Evolutionary conservation across 2,113 vertebrate species (phyloP).

Genomic region (Lontra canadensis): DNA sequence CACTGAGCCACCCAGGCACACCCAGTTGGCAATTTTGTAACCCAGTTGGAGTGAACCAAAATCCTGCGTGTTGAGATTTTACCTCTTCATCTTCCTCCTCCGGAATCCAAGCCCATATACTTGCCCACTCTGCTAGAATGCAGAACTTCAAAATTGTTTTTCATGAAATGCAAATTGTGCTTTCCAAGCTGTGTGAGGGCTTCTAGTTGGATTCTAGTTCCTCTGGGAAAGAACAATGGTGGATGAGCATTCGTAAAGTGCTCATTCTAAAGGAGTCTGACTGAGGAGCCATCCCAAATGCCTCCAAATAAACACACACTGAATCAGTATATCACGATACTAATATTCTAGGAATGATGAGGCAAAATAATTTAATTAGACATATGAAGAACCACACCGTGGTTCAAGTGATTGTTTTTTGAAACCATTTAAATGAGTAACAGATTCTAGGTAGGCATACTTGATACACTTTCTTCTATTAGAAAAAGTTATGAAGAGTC

Average conservation of each 20-base stretch:
- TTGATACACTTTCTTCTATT: background rate
- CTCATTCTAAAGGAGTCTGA: background rate
- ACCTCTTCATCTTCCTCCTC: background rate
- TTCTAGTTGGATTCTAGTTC: background rate
- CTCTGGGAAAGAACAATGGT: conserved; percentile 8
- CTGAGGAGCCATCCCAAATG: background rate
- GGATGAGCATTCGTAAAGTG: background rate
- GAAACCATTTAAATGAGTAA: background rate
- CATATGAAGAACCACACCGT: background rate
- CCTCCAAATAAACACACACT: background rate
- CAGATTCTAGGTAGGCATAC: background rate
- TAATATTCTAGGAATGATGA: background rate
- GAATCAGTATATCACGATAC: background rate
- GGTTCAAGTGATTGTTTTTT: background rate
- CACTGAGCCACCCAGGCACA: no score
- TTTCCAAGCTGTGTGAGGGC: conserved; percentile 5
- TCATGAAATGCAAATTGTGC: background rate
- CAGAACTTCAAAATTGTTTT: conserved; percentile 10
- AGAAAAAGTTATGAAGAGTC: background rate
- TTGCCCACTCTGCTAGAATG: background rate
- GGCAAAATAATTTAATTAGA: conserved; percentile 14
- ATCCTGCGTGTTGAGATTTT: background rate
- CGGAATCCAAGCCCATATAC: background rate
- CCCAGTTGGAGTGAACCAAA: background rate
- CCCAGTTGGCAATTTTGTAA: background rate